These are phyloP conservation scores for Physeter macrocephalus DNA, from an alignment of 2,113 vertebrate species.

Conservation along the genomic window DNA sequence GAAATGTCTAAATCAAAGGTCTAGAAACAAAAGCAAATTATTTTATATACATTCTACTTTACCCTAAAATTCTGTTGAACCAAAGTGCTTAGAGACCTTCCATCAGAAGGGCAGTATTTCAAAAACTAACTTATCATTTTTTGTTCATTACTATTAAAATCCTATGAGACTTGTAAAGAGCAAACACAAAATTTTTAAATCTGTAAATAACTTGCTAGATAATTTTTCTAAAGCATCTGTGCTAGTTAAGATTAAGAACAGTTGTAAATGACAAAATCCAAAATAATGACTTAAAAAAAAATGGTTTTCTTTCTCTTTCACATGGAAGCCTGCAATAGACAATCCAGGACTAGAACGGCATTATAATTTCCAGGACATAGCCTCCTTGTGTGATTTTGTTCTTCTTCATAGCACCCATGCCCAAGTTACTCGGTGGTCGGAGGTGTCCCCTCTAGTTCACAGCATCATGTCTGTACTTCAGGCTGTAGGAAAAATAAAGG, in stretches of 20 bases:
- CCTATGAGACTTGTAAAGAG: background rate
- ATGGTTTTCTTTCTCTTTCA: background rate
- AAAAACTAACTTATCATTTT: background rate
- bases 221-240: background rate
- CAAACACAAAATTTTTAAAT: background rate
- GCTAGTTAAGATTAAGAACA: background rate
- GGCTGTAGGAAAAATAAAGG: background rate
- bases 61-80: background rate
- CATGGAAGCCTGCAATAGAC: background rate
- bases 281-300: background rate
- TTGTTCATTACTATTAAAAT: slow-evolving; percentile 43
- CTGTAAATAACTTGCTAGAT: background rate
- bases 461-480: background rate
- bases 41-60: slow-evolving; percentile 8
- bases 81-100: background rate
- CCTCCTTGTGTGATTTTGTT: background rate
- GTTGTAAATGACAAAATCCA: background rate
- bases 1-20: background rate
- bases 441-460: background rate
- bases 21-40: slow-evolving; percentile 11
- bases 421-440: background rate
- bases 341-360: background rate
- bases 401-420: background rate
- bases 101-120: background rate
- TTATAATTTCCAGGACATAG: background rate